Evolutionary conservation across 2,113 vertebrate species (phyloP), one percentile per base, ranked within the genome.

Genomic region (Leptobrachium leishanense): DNA sequence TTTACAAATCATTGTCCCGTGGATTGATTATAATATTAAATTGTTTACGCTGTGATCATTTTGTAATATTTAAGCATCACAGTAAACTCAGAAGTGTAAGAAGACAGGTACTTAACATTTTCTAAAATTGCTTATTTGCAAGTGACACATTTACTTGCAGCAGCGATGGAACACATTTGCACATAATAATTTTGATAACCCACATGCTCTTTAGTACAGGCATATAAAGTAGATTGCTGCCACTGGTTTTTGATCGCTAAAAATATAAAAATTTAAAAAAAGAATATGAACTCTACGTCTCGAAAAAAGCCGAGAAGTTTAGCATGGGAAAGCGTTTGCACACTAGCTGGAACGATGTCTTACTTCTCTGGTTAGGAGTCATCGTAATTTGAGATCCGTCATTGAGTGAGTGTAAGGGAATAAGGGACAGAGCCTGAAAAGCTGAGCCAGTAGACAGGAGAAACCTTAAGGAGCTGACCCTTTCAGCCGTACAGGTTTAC

Each of bases 301-400:
- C 50, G 31, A 70, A 39, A 69, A 75, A 40, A 40, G 66, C 66
- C 41, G 20, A 7, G 42, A 42, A 41, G 66, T 59, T 62, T 68
- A 68, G 75, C 40, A 46, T 13, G 5, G 44, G 66, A 57, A 69
- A 62, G 15, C 54, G 69, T 77, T 69, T 69, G 13, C 53, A 69
- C 42, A 54, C 15, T 69, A 65, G 43, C 54, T n/a, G 15, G 75
- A 68, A 77, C 15, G 9, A 15, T 13, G 44, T 42, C 15, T 20
- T 77, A 59, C 50, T 66, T 42, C 64, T 68, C 3, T 50, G 20
- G 63, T 15, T 42, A 43, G 57, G 41, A 77, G 66, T 69, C 75
- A 77, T 43, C 63, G 74, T 66, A 66, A 75, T 75, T 67, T 75
- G 62, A 75, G 74, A 67, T 66, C 44, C n/a, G 13, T 13, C 63